A percentile compares a stretch with the other conserved stretches of the same genome.
phyloP scores from a whole-genome alignment of 2,113 vertebrate species.

The Tonatia bakeri region DNA sequence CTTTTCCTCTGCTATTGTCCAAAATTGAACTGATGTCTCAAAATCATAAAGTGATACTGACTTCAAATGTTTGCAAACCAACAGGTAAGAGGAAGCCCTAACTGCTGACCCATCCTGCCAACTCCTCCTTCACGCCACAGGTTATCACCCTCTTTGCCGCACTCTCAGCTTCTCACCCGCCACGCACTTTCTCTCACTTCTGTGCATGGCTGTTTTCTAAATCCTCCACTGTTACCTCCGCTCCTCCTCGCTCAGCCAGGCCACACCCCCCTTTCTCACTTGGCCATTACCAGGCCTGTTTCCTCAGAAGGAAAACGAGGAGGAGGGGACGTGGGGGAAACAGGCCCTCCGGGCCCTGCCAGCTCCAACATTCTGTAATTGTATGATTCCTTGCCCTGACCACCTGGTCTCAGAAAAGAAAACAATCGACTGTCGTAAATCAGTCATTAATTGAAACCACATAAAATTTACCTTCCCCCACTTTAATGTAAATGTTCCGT shows the following conservation, averaged over 20 bases:
- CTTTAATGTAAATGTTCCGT: slow-evolving; percentile 95
- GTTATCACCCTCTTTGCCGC: neutral
- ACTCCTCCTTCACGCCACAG: neutral
- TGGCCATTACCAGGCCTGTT: neutral
- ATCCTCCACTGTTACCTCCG: neutral
- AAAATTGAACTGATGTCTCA: slow-evolving; percentile 2
- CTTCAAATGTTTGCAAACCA: neutral
- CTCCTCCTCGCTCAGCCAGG: neutral
- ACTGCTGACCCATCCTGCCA: neutral
- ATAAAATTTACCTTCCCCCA: slow-evolving; percentile 92
- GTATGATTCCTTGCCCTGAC: neutral
- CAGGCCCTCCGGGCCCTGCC: neutral
- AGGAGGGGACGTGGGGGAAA: neutral
- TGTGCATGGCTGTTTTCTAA: neutral
- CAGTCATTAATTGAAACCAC: neutral
- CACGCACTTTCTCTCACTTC: neutral
- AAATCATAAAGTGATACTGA: neutral
- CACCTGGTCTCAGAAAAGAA: slow-evolving; percentile 28
- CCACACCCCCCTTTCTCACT: neutral
- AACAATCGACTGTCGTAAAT: neutral
- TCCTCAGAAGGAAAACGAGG: neutral
- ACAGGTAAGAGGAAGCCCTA: neutral
- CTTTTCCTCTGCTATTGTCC: neutral
- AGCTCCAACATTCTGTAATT: neutral
- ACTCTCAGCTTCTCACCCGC: neutral